Percentiles rank a stretch among this genome's conserved stretches.
These are phyloP conservation scores for Andrena hattorfiana DNA, from an alignment of 2,888 invertebrate species.

Conservation along the genomic window DNA sequence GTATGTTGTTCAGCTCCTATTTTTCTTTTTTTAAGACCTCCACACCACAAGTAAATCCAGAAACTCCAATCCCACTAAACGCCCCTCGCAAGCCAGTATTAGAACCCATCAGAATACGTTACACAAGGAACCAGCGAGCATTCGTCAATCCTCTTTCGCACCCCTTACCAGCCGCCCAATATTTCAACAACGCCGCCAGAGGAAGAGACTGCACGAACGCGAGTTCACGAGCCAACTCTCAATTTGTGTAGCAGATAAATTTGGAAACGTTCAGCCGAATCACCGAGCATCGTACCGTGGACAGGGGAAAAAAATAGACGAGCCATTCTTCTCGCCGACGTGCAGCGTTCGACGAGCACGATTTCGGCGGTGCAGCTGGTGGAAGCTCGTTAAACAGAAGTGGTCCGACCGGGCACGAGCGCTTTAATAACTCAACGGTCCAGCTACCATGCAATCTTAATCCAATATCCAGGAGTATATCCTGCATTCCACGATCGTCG, in stretches of 20 bases:
- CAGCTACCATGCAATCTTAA: too few relatives aligned
- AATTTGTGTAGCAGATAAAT: slow-evolving; percentile 25
- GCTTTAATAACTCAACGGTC: too few relatives aligned
- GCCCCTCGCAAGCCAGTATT: too few relatives aligned
- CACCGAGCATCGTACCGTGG: neutral
- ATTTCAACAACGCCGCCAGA: neutral
- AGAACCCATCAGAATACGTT: too few relatives aligned
- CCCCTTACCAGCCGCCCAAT: neutral
- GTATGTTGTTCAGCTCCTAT: too few relatives aligned
- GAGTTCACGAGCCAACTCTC: slow-evolving; percentile 6
- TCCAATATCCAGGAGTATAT: too few relatives aligned
- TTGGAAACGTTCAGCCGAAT: neutral
- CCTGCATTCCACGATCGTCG: too few relatives aligned
- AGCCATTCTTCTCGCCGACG: neutral
- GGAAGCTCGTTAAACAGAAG: neutral
- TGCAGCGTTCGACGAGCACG: neutral
- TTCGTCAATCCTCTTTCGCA: neutral
- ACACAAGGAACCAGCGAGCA: neutral
- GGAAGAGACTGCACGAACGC: neutral
- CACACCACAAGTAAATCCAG: too few relatives aligned
- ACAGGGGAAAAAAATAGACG: neutral
- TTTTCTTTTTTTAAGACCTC: too few relatives aligned
- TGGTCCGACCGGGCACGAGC: too few relatives aligned
- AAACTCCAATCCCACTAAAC: too few relatives aligned
- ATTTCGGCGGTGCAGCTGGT: neutral